These are phyloP conservation scores for Trigoniulus corallinus DNA, from an alignment of 1,140 invertebrate genomes.

Conservation along the genomic window DNA sequence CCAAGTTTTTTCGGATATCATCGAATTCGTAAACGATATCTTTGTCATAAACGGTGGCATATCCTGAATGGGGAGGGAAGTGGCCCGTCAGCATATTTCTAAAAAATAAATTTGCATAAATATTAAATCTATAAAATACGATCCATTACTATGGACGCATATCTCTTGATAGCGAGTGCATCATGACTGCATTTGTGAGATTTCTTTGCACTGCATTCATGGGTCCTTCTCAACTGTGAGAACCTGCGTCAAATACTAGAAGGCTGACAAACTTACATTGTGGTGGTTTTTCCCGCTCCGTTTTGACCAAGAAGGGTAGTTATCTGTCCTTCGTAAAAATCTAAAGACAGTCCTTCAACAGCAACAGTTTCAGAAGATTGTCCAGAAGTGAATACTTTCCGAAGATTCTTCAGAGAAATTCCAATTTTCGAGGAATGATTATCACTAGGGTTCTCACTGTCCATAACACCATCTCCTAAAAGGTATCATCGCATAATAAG, in stretches of 20 bases:
- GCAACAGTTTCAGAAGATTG: background rate
- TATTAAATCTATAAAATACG: background rate
- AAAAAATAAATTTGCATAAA: slow-evolving; percentile 1
- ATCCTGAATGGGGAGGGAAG: slow-evolving; percentile 38
- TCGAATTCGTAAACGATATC: slow-evolving; percentile 37
- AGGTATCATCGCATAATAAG: background rate
- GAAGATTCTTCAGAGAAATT: background rate
- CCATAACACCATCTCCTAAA: too few relatives aligned
- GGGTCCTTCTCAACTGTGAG: background rate
- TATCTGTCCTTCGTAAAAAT: slow-evolving; percentile 32
- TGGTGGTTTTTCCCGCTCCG: slow-evolving; percentile 35
- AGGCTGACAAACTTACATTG: slow-evolving; percentile 10
- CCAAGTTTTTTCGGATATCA: slow-evolving; percentile 35
- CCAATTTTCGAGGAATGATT: background rate
- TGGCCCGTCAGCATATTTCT: slow-evolving; percentile 41
- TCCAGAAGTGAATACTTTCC: background rate
- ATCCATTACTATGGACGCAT: background rate
- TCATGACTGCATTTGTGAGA: too few relatives aligned
- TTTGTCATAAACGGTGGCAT: slow-evolving; percentile 36
- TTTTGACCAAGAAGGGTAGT: slow-evolving; percentile 35
- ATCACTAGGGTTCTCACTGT: too few relatives aligned
- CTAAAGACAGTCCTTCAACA: slow-evolving; percentile 26
- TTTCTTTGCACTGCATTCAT: too few relatives aligned
- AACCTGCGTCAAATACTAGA: background rate
- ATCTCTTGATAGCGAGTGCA: background rate